Percentiles rank a stretch among this genome's conserved stretches.
Conservation (phyloP, 1,140 invertebrate genomes). For the Microvelia longipes region DNA sequence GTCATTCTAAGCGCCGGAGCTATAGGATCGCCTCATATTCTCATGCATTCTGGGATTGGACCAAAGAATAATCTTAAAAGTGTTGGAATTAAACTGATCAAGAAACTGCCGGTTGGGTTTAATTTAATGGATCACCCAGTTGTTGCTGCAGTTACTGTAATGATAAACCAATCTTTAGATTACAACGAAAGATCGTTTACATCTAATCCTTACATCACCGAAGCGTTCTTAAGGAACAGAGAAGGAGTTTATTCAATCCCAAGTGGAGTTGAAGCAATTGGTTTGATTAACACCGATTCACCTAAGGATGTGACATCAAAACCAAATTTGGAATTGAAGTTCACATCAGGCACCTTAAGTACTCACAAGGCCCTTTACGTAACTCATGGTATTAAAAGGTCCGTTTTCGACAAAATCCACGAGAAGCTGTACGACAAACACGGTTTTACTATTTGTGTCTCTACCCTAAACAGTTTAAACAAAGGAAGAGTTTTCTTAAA, state of each 20-base stretch:
- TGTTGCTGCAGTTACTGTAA: conserved; percentile 8
- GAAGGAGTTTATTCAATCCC: not conserved
- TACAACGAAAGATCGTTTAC: conserved; percentile 1
- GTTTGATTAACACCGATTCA: not conserved
- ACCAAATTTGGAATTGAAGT: conserved; percentile 30
- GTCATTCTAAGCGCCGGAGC: conserved; percentile 46
- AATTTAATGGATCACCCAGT: conserved; percentile 56
- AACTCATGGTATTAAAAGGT: conserved; percentile 54
- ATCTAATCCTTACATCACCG: conserved; percentile 36
- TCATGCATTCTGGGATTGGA: conserved; percentile 63
- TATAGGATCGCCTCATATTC: conserved; percentile 48
- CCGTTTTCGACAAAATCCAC: conserved; percentile 18
- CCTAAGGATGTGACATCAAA: not conserved
- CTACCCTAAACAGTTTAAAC: conserved; percentile 34
- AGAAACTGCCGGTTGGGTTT: conserved; percentile 56
- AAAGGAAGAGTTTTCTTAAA: conserved; percentile 33
- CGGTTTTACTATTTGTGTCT: conserved; percentile 37
- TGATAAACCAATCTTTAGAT: not conserved
- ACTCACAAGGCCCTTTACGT: conserved; percentile 23
- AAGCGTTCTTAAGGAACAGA: conserved; percentile 38
- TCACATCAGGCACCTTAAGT: conserved; percentile 41
- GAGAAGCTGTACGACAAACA: conserved; percentile 30
- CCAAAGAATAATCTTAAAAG: conserved; percentile 32
- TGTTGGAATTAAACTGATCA: conserved; percentile 36
- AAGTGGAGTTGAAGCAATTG: not conserved